Conservation (phyloP, 2,888 invertebrate genomes). For the Sepiola atlantica region DNA sequence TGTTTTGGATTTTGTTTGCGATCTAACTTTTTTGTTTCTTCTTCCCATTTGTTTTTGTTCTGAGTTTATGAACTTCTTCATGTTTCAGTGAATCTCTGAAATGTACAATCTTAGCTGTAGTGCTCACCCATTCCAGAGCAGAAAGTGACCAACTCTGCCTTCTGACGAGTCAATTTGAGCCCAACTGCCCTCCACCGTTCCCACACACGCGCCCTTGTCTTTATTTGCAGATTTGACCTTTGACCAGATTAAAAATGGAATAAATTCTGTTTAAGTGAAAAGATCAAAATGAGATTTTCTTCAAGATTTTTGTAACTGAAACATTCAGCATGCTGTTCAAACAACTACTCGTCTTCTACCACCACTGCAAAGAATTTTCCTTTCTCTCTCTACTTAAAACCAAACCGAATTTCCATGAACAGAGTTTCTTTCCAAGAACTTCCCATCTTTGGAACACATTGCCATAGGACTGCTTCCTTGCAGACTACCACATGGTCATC, state of each 20-base stretch:
- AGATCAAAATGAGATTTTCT: neutral
- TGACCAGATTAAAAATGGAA: neutral
- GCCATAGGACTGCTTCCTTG: too few relatives aligned
- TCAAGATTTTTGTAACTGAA: constrained; percentile 20
- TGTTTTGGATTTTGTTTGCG: neutral
- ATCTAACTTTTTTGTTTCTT: neutral
- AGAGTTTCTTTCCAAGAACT: too few relatives aligned
- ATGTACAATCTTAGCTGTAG: constrained; percentile 32
- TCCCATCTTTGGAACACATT: too few relatives aligned
- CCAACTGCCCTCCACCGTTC: neutral
- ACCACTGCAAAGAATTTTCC: too few relatives aligned
- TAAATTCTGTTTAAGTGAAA: neutral
- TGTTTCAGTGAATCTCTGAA: neutral
- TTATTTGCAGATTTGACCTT: neutral
- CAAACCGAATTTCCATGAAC: too few relatives aligned
- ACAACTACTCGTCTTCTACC: too few relatives aligned
- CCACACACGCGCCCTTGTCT: neutral
- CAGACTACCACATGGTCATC: too few relatives aligned
- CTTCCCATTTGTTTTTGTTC: neutral
- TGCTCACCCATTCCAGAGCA: neutral
- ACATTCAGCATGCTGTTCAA: neutral
- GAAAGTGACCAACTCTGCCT: neutral
- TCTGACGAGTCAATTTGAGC: neutral
- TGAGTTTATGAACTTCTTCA: neutral
- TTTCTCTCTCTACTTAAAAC: too few relatives aligned